Base-by-base conservation (phyloP, 2,888 invertebrate species). In the Polymixis flavicincta region DNA sequence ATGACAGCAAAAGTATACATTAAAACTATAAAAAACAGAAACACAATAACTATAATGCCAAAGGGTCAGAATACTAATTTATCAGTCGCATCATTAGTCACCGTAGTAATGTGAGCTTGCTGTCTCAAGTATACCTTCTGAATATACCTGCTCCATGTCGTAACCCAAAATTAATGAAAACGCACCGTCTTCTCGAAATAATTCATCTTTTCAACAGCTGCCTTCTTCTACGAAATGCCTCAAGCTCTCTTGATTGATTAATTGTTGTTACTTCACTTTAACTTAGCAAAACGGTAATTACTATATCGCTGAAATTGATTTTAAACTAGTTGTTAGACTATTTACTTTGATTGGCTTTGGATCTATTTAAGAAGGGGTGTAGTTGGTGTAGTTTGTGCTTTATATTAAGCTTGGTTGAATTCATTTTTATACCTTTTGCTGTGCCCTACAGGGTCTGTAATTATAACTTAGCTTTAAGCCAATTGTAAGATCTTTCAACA, bases 141-240 rank as follows among this genome's bases (percentile, higher is more conserved):
- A 52, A 37, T 13, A 17, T 8, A n/a, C 19, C n/a, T 71, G 0
- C 28, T 17, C 0, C 2, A 17, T 59, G 37, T 9, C 50, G 63
- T 68, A 60, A 32, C 17, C 54, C 70, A 84, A 82, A 84, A 78
- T 80, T 82, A 85, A 85, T 85, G 76, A 80, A 78, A 73, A 78
- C 74, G 66, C 63, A 82, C 67, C 72, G 75, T 75, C 71, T 70
- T 60, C 70, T 66, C 14, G 28, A 83, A 83, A 81, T 85, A 76
- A 85, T 85, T 79, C 78, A 85, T 85, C 78, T 83, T 76, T 78
- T 83, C 74, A 80, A 60, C 79, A 78, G 76, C 80, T 78, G 80
- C 67, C 54, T 68, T 63, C 68, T 71, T 79, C 54, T 79, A 74
- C 74, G 66, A 76, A 76, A 73, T 37, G 78, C 71, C 71, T 50